Conservation (phyloP, 2,797 vertebrate species). For the Linurgus olivaceus region DNA sequence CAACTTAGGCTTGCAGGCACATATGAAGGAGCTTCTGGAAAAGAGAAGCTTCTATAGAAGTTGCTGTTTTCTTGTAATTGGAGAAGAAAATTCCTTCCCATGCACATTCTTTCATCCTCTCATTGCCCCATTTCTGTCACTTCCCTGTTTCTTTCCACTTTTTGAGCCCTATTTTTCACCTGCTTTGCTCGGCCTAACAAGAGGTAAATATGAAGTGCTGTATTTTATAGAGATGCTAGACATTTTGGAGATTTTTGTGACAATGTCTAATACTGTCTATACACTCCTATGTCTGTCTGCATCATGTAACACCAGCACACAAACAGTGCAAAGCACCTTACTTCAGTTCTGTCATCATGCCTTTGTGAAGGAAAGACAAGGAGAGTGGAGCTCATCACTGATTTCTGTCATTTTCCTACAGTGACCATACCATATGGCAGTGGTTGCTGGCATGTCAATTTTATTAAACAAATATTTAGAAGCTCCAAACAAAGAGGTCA, state of each 20-base stretch:
- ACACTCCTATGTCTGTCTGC: background rate
- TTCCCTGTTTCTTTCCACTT: background rate
- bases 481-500: background rate
- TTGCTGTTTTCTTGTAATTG: background rate
- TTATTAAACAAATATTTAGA: background rate
- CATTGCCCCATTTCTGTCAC: background rate
- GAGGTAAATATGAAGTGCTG: background rate
- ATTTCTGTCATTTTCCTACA: background rate
- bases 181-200: background rate
- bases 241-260: background rate
- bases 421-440: too few relatives aligned
- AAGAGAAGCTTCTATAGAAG: background rate
- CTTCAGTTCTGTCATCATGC: too few relatives aligned
- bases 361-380: background rate
- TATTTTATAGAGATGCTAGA: background rate
- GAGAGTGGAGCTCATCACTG: background rate
- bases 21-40: background rate
- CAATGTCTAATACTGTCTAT: background rate
- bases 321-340: background rate
- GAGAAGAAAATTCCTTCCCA: background rate
- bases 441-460: background rate
- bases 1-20: background rate
- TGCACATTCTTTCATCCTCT: background rate
- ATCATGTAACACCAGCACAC: background rate
- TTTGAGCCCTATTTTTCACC: background rate